Evolutionary conservation across 2,888 invertebrate genomes (phyloP), one percentile per base, ranked within the genome.

Genomic region (Caradrina kadenii): DNA sequence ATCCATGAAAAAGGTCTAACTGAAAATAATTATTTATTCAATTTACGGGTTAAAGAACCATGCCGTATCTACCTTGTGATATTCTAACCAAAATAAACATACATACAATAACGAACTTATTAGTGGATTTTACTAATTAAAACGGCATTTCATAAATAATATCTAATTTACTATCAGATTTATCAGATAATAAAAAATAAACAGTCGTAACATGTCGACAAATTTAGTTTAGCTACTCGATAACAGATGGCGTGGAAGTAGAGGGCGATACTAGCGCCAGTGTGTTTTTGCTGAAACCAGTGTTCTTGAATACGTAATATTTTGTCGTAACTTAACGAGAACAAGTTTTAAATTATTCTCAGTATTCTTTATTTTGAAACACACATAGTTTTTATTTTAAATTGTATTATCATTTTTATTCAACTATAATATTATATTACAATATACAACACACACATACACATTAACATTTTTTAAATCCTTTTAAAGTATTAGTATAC

Each of bases 221-320:
- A 39, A 42, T 39, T 76, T 86, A 86, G 90, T 93, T 87, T 79
- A 17, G 87, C 94, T 88, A 90, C 91, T 93, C 90, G 85, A 81
- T 84, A 85, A 87, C 79, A 94, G 94, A 92, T 94, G 94, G 93
- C 93, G 94, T 89, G 22, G 66, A 42, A 55, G 45, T 26, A 56
- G 53, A 42, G 17, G 10, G 60, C 66, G 53, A 81, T 48, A 64
- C 76, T 79, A 86, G 87, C 89, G 88, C 87, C 63, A 17, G 31
- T 60, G 19, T 58, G 49, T 45, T 59, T 60, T 53, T 55, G 31
- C 45, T 64, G 69, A 81, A 63, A 74, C 76, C 61, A 26, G 31
- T 19, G 1, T 42, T 50, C 22, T 22, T 68, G 10, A 55, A 42
- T 65, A 49, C 26, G 11, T 11, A 11, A 31, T 48, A 21, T 31